These are phyloP conservation scores for Pollachius pollachius DNA, from an alignment of 2,113 vertebrate species.

Conservation along the genomic window DNA sequence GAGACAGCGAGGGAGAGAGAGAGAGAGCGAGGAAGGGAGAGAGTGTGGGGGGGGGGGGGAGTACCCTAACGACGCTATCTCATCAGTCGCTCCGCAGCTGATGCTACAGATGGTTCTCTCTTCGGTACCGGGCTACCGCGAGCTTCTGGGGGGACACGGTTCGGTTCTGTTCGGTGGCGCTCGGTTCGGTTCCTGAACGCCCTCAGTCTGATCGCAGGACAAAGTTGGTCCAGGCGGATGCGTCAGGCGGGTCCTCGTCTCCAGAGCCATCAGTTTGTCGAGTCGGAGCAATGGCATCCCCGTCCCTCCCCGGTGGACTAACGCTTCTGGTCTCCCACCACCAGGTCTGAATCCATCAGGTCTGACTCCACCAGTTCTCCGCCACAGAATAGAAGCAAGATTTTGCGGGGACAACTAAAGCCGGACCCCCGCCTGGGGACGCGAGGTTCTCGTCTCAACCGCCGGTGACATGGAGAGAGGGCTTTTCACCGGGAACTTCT, in stretches of 20 bases:
- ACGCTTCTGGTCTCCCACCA: conserved; percentile 27
- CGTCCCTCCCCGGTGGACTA: conserved; percentile 34
- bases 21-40: no score
- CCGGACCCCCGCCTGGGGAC: neutral
- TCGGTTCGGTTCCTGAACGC: neutral
- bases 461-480: neutral
- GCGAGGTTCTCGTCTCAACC: conserved; percentile 34
- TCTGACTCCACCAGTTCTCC: neutral
- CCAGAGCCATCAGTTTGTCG: conserved; percentile 44
- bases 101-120: neutral
- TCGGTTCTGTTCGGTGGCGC: no score
- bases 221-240: conserved; percentile 65
- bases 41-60: neutral
- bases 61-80: neutral
- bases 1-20: no score
- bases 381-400: no score
- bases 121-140: neutral
- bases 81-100: neutral
- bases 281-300: conserved; percentile 46
- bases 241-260: conserved; percentile 46
- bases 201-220: conserved; percentile 26
- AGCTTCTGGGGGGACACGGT: no score
- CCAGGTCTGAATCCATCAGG: conserved; percentile 14
- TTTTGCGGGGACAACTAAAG: conserved; percentile 3
- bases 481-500: conserved; percentile 46